Evolutionary conservation across 2,888 invertebrate species (phyloP), one percentile per base, ranked within the genome.

Genomic region (Cancer borealis): DNA sequence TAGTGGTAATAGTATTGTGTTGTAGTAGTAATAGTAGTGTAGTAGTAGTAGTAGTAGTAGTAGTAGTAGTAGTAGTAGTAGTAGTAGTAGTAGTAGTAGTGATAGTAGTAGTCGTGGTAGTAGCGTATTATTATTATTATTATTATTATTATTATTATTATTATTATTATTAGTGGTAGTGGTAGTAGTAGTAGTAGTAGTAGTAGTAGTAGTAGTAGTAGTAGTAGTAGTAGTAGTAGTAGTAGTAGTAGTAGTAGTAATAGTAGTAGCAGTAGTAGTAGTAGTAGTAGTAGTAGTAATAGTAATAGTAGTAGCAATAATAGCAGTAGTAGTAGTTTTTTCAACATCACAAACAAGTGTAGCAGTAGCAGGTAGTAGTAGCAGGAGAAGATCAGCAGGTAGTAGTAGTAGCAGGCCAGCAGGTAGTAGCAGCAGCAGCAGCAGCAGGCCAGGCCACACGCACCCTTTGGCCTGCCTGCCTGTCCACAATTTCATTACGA

Each of bases 401-500:
- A 39, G 30, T 17, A 54, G 54, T 26, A 91, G 79, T 21, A n/a
- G 30, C 39, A 73, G 45, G 39, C 26, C n/a, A n/a, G 73, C 21
- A 46, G 45, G 39, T n/a, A 87, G 30, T 39, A 45, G 30, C n/a
- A 60, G 60, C 30, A 5, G 39, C 54, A 45, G 60, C 26, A 54
- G 30, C 54, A 88, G 92, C 21, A 21, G 49, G 30, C 30, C 45
- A 60, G 47, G 30, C 90, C 47, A 30, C 60, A 39, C 90, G 39
- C 26, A 60, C 90, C 90, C 66, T 60, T 39, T 66, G 39, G 5
- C 91, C 91, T 39, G 45, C 49, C 89, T n/a, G 89, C 30, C 45
- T 90, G 60, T 60, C 60, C 39, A 91, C 66, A 91, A 91, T 91
- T 39, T 39, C 45, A n/a, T 60, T 66, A 60, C 60, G 30, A n/a